Base-by-base conservation (phyloP, 2,888 invertebrate species). In the Clivina fossor region DNA sequence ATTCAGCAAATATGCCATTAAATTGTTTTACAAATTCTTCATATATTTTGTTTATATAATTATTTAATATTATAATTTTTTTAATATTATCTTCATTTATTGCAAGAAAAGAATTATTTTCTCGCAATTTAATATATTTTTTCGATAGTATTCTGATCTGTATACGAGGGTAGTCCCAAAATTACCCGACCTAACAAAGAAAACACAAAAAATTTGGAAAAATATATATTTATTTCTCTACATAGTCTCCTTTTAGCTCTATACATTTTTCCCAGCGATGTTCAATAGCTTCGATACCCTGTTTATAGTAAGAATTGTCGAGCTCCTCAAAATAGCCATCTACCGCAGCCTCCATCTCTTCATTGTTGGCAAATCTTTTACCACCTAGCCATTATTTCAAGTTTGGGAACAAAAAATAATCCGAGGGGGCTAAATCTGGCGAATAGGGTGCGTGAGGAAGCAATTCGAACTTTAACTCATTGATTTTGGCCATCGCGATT, bases 341-440 rank as follows among this genome's bases (percentile, higher is more conserved):
- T n/a, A n/a, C n/a, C n/a, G n/a, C n/a, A n/a, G n/a, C n/a, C n/a
- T 35, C 24, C 13, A 54, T 56, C 33, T 60, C 48, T 51, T 60
- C 58, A 49, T 58, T 58, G 56, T 60, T 60, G 35, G 44, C 32
- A 57, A 62, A 61, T 63, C n/a, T 62, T 46, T 59, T 44, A 49
- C 59, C 61, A 20, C 54, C 56, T 46, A 60, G 56, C 35, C 26
- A 47, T n/a, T n/a, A 49, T 54, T 58, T 58, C 51, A 44, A 58
- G 53, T 40, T 58, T 38, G 32, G 40, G 24, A 56, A 44, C 32
- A 32, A 40, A 40, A 47, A 55, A 56, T 55, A 44, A 55, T 49
- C 41, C 35, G 20, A 57, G 18, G 59, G 47, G 46, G 57, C 55
- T 38, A 59, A 48, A 55, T 57, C 55, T 59, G 57, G 57, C 32